Evolutionary conservation across 2,888 invertebrate genomes (phyloP).

Genomic region (Dexiosoma caninum): DNA sequence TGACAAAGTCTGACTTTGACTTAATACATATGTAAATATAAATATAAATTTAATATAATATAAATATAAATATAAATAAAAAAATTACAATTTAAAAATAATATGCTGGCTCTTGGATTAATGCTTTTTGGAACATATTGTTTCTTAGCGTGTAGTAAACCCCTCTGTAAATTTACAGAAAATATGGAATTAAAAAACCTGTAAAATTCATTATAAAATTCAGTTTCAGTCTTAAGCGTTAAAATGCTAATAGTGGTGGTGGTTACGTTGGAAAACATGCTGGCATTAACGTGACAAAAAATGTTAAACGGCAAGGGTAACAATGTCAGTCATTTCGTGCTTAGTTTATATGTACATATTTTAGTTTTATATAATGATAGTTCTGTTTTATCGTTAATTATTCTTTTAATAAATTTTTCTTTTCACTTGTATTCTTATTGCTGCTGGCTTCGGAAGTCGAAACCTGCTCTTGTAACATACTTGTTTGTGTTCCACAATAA

Average conservation of each 20-base stretch:
- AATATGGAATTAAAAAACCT: neutral
- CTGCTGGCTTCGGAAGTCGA: conserved; percentile 14
- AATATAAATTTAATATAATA: too few relatives aligned
- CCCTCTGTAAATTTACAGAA: neutral
- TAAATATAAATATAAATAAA: too few relatives aligned
- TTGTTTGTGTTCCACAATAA: neutral
- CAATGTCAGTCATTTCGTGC: conserved; percentile 70
- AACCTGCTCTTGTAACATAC: neutral
- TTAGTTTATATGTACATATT: conserved; percentile 20
- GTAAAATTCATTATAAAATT: conserved; percentile 49
- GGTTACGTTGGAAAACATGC: conserved; percentile 54
- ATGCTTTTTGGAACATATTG: too few relatives aligned
- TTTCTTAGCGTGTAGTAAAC: too few relatives aligned
- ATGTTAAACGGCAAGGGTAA: conserved; percentile 75
- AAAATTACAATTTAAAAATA: too few relatives aligned
- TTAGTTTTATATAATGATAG: neutral
- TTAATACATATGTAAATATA: too few relatives aligned
- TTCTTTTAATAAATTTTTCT: neutral
- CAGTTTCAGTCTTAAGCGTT: conserved; percentile 40
- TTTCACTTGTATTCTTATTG: neutral
- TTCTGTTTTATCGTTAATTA: neutral
- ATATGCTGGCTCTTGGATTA: too few relatives aligned
- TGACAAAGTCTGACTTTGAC: too few relatives aligned
- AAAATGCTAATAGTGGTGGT: conserved; percentile 47
- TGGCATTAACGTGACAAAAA: conserved; percentile 64